Evolutionary conservation across 2,888 invertebrate species (phyloP), one percentile per base, ranked within the genome.

Genomic region (Germaria angustata): DNA sequence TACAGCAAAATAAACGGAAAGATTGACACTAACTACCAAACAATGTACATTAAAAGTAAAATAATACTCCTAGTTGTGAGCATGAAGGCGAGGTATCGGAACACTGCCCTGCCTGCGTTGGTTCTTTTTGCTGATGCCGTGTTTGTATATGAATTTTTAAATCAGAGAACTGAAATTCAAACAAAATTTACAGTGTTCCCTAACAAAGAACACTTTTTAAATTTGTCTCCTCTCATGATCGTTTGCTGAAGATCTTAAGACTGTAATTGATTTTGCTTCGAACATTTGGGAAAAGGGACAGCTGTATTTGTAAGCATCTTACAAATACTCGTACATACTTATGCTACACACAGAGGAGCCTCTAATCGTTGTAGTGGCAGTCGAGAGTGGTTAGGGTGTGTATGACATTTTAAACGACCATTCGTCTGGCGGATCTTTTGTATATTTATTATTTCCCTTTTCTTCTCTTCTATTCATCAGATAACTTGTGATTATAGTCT

Each of bases 41-140:
- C 86, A 85, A 87, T 86, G 87, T 86, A 87, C 51, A 66, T 41
- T 44, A 9, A 49, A 71, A 65, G 65, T 65, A 65, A 79, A 79
- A 79, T 79, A 65, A 79, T 71, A 79, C 72, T 69, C 17, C 36
- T 51, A 34, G 36, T 46, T 51, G 53, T 61, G 32, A 49, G 71
- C 24, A 66, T 34, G 22, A 59, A 32, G 8, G 39, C 41, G 15
- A 66, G 34, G 46, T 76, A 75, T 32, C 28, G 17, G 6, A 39
- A 39, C 49, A 17, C 49, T 72, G 44, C 6, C n/a, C 49, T 72
- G 44, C 6, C n/a, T 32, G 28, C 32, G n/a, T 69, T 55, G 32
- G 8, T 44, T 66, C 22, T 13, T 63, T 51, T 46, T 53, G 5
- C 49, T 34, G 49, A 65, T 34, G 65, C 34, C 49, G 46, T n/a